phyloP scores from a whole-genome alignment of 1,140 invertebrate genomes.

The Ylistrum balloti region DNA sequence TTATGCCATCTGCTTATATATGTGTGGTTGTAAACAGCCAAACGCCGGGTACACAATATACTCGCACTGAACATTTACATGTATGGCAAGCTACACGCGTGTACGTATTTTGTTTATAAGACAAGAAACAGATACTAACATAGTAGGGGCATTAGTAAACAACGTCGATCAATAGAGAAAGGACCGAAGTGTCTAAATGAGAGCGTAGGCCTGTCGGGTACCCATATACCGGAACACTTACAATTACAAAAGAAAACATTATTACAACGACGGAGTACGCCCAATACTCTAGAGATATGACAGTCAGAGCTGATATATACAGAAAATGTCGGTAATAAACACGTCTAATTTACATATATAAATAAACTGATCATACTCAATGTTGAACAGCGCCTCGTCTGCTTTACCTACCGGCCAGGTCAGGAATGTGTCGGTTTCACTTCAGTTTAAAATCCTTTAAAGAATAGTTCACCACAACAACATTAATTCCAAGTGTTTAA shows the following conservation, averaged over 20 bases:
- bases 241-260: not conserved
- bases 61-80: too few species aligned
- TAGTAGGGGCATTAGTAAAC: too few species aligned
- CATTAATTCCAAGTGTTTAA: not conserved
- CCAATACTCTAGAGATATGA: not conserved
- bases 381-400: not conserved
- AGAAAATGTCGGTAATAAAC: not conserved
- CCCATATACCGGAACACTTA: not conserved
- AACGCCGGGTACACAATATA: too few species aligned
- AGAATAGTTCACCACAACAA: not conserved
- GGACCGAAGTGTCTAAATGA: too few species aligned
- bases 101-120: too few species aligned
- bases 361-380: not conserved
- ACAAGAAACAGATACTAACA: too few species aligned
- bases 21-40: too few species aligned
- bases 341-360: constrained; percentile 29
- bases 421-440: constrained; percentile 32
- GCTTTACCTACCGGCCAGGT: not conserved
- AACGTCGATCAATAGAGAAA: too few species aligned
- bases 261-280: not conserved
- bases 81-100: too few species aligned
- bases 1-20: too few species aligned
- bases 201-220: too few species aligned
- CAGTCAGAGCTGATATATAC: not conserved
- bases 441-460: not conserved